Conservation (phyloP, 1,140 invertebrate genomes). For the Venturia canescens region DNA sequence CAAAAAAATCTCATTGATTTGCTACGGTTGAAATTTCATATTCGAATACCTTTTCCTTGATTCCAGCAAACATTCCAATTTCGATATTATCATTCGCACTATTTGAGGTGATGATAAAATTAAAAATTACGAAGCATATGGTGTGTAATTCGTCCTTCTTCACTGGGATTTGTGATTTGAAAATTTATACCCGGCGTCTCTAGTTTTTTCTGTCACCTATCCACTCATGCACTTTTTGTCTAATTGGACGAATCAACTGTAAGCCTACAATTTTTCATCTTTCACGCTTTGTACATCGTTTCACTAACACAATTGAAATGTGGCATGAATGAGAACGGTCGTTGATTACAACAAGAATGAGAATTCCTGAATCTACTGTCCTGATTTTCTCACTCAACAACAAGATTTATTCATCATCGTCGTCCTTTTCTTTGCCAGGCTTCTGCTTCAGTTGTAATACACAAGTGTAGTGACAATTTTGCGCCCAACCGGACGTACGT, state of each 20-base stretch:
- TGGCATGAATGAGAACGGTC: constrained; percentile 16
- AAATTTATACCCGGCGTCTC: background rate
- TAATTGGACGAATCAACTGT: background rate
- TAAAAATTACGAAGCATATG: too few relatives aligned
- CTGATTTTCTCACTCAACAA: constrained; percentile 30
- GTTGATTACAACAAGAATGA: background rate
- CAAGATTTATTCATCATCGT: constrained; percentile 33
- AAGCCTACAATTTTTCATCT: constrained; percentile 11
- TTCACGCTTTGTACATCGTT: background rate
- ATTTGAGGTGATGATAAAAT: too few relatives aligned
- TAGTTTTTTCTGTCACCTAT: background rate
- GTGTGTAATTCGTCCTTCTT: too few relatives aligned
- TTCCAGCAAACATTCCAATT: too few relatives aligned
- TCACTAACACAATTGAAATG: background rate
- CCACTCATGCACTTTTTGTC: constrained; percentile 21
- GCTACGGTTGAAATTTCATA: too few relatives aligned
- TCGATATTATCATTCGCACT: too few relatives aligned
- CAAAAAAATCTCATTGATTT: too few relatives aligned
- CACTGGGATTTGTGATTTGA: too few relatives aligned
- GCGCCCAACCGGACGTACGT: constrained; percentile 4
- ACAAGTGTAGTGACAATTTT: background rate
- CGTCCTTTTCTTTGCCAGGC: background rate
- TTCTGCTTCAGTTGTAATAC: constrained; percentile 14
- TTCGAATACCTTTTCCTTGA: too few relatives aligned
- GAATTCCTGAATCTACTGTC: constrained; percentile 11